A percentile compares a stretch with the other conserved stretches of the same genome.
These are phyloP conservation scores for Agapostemon virescens DNA, from an alignment of 2,888 invertebrate species.

Conservation along the genomic window DNA sequence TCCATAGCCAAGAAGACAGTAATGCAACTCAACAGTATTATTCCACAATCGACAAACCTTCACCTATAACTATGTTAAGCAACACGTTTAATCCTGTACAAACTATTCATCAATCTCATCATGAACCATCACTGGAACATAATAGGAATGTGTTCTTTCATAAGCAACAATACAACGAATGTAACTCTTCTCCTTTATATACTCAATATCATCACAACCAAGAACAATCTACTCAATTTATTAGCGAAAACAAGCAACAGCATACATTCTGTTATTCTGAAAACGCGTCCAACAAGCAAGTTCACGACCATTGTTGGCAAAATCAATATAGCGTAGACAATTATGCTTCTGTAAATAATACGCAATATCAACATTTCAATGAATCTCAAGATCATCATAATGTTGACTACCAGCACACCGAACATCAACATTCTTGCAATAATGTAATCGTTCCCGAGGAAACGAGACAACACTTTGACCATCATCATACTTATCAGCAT, in stretches of 20 bases:
- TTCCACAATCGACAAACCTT: conserved; percentile 26
- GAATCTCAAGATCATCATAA: conserved; percentile 40
- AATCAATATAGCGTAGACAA: conserved; percentile 24
- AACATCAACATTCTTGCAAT: conserved; percentile 30
- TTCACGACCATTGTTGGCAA: conserved; percentile 14
- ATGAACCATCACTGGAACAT: conserved; percentile 32
- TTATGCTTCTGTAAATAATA: conserved; percentile 28
- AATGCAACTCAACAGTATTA: conserved; percentile 46
- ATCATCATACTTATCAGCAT: conserved; percentile 30
- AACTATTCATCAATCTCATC: conserved; percentile 28
- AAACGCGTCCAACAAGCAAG: background rate
- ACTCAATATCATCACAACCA: conserved; percentile 22
- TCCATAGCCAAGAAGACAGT: conserved; percentile 23
- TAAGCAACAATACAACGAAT: conserved; percentile 24
- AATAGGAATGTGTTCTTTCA: conserved; percentile 27
- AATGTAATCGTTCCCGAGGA: conserved; percentile 19
- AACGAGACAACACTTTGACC: conserved; percentile 20
- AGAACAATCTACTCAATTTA: conserved; percentile 24
- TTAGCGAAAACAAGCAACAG: conserved; percentile 19
- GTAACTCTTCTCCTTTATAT: conserved; percentile 2
- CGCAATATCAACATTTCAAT: conserved; percentile 36
- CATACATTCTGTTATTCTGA: conserved; percentile 13
- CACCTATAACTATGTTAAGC: conserved; percentile 19
- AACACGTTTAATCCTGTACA: conserved; percentile 21
- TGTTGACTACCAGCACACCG: conserved; percentile 34